Evolutionary conservation across 2,888 invertebrate genomes (phyloP), one percentile per base, ranked within the genome.

Genomic region (Taenaris catops): DNA sequence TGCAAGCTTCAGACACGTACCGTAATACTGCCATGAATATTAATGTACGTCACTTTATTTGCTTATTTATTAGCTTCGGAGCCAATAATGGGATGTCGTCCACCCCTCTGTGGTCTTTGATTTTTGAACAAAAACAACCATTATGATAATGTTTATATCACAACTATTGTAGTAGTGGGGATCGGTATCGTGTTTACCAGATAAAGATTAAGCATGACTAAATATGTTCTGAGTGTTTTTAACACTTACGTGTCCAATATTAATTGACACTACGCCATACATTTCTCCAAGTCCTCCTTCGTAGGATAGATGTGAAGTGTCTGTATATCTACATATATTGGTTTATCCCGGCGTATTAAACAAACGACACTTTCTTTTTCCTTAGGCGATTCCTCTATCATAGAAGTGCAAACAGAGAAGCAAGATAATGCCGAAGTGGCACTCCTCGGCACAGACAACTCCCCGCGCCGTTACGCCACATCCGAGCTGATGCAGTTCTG

Each of bases 401-500:
- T 91, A 8, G 79, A 89, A 19, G 73, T 92, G 51, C 91, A 91
- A 26, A 61, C 83, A 1, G 93, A 93, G 35, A 93, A 93, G 58
- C 87, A 88, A 12, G 91, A 91, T 39, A 93, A 92, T 53, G 93
- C 90, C 0, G 91, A 90, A n/a, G 91, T 90, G 6, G 90, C 92
- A 0, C 71, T 96, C n/a, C 84, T 93, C 0, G 92, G 92, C 6
- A 87, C 88, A 12, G 70, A 79, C 0, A 88, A 87, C 0, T 91
- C 91, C 0, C 93, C 93, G 3, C 89, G 89, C 14, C 88, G 95
- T 31, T 96, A 96, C 70, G 94, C 95, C n/a, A 95, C 92, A 0
- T 93, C 94, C 0, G 95, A 95, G 60, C 81, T 91, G 17, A 90
- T 89, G 47, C 96, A 96, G 73, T 96, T 96, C 70, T 93, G 94